Base-by-base conservation (phyloP, 2,113 vertebrate species). In the Loxodonta africana region DNA sequence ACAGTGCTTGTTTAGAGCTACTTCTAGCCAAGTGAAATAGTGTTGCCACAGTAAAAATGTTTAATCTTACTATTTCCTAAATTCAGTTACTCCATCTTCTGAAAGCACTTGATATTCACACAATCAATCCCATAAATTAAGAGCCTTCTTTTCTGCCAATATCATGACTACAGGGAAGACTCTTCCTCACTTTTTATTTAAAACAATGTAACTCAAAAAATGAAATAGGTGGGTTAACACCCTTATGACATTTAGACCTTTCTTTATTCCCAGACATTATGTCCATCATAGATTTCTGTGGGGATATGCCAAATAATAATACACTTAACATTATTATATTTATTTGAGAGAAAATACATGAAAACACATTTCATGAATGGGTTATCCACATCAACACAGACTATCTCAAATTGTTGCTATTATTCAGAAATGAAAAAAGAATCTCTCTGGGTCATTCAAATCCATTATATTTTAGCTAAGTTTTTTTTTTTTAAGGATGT, bases 51-150 rank as follows among this genome's bases (percentile, higher is more conserved):
- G 60, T 44, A 83, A 89, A 97, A 92, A 41, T 25, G 28, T 96
- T 95, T 81, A 37, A 77, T 73, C 63, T 89, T 71, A 94, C 17
- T 37, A 65, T 87, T 86, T 83, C 21, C 10, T 63, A 91, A 96
- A 12, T 23, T 83, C 63, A 83, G 2, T 48, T 41, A 95, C 37
- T 87, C 12, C 48, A 67, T 90, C 53, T 87, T 87, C 89, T 62
- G 37, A 88, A 28, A 8, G 15, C 3, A 83, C 20, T 41, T 92
- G 17, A 88, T 76, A 69, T 17, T 90, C 74, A 91, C 6, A 89
- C 18, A 95, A 90, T 28, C 46, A 94, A 90, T 84, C 25, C n/a
- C 65, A 84, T 71, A 95, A 94, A 76, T 48, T 88, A 85, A 74
- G 9, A 91, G 8, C 10, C 8, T 51, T 48, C 41, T 62, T 20